phyloP scores from a whole-genome alignment of 2,113 vertebrate genomes.

The Vidua macroura region DNA sequence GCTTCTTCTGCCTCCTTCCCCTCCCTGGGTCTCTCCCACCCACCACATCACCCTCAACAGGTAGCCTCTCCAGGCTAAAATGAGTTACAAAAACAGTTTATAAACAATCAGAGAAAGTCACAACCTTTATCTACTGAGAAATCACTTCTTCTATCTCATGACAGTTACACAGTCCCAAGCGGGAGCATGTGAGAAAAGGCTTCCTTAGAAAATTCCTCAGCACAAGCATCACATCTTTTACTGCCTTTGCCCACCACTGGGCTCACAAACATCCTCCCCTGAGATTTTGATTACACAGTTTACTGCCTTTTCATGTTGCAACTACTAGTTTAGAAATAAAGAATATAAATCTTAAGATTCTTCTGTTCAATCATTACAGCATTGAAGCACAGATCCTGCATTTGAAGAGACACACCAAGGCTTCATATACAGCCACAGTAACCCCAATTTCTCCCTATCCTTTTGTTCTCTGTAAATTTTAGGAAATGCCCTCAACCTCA shows the following conservation, averaged over 20 bases:
- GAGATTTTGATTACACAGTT: neutral
- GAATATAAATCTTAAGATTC: neutral
- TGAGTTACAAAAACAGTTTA: fast-evolving
- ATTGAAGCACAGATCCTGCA: neutral
- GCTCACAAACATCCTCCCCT: neutral
- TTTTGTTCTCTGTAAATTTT: neutral
- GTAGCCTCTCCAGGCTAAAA: neutral
- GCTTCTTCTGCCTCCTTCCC: neutral
- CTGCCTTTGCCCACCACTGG: neutral
- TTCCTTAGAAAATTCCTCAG: neutral
- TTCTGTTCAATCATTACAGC: neutral
- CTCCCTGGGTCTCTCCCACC: neutral
- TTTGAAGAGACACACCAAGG: neutral
- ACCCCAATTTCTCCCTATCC: neutral
- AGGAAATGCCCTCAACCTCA: neutral
- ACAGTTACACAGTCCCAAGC: neutral
- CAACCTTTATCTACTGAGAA: neutral
- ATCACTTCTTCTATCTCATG: neutral
- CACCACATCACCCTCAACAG: neutral
- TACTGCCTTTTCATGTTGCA: neutral
- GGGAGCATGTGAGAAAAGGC: neutral
- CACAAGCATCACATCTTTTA: neutral
- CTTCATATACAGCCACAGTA: neutral
- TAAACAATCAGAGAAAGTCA: neutral
- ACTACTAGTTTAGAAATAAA: neutral